Base-by-base conservation (phyloP, 2,113 vertebrate species). In the Callipepla californica region DNA sequence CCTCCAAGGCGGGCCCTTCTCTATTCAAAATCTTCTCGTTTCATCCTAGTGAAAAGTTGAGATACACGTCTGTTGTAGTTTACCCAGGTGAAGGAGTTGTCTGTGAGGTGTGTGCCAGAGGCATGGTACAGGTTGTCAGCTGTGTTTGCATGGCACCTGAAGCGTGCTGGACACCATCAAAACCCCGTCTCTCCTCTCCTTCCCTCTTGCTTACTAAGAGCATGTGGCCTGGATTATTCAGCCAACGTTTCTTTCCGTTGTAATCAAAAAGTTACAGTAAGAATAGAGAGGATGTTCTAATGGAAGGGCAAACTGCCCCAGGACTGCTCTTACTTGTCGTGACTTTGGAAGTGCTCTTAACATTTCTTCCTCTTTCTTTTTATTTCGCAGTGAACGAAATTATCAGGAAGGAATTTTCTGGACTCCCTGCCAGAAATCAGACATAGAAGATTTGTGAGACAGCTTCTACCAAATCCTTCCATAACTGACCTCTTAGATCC, bases 351-450 rank as follows among this genome's bases (percentile, higher is more conserved):
- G 26, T 53, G 67, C 48, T 65, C 55, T 53, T 96, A 81, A 97
- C 50, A 47, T 84, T 73, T 95, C 58, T 82, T 85, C 78, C 47
- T 92, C 42, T 93, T 72, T 85, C 76, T 97, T 97, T 97, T 90
- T 95, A 94, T 97, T 96, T 98, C 94, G 44, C 97, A 99, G 99
- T 99, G 96, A 99, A 99, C 28, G 99, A 99, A 98, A 99, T 99
- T 98, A 99, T 99, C 97, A 98, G 99, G 97, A 99, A 99, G 97
- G 99, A 99, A 96, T 99, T 99, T 98, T 99, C 99, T 59, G 98
- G 98, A 94, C 98, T 99, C 87, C 98, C 99, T 69, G 96, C 98
- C 95, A 98, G 98, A 98, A 98, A 96, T 85, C 99, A 99, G 97
- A 98, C 99, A 96, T 99, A 99, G 96, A 98, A 80, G 92, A 92